Base-by-base conservation (phyloP, 2,888 invertebrate genomes). In the Hofmannophila pseudospretella region DNA sequence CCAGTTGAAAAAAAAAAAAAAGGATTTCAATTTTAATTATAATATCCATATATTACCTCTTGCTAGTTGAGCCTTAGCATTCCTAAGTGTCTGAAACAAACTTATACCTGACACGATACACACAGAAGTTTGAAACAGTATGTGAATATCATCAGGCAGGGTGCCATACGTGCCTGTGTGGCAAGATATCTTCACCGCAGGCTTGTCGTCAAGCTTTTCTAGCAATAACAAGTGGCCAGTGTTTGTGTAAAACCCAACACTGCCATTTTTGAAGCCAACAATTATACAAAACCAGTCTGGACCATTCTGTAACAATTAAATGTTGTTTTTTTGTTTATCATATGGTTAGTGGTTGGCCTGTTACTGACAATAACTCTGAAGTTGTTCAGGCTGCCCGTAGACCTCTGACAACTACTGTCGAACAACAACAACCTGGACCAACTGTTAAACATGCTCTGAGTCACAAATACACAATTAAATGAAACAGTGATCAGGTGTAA, bases 281-380 rank as follows among this genome's bases (percentile, higher is more conserved):
- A 93, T 90, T 42, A 98, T 89, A 67, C 96, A 97, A 8, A 96
- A 97, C 98, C 98, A 98, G 69, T 98, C 98, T 14, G 95, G 92
- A 4, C 91, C 92, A 63, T 92, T 88, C 89, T 90, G 68, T 32
- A 69, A 70, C n/a, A n/a, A n/a, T n/a, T n/a, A n/a, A n/a, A n/a
- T n/a, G n/a, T n/a, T n/a, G 39, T 23, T 23, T 3, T 8, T 22
- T 23, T 10, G 10, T 25, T 1, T 25, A 2, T 25, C 9, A 9
- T 9, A 25, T n/a, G n/a, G n/a, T n/a, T n/a, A n/a, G n/a, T n/a
- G n/a, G 20, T 20, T 20, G 7, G 4, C 3, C 20, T 5, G 7
- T 20, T 7, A 5, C 3, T 4, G 7, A 5, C 20, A 20, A 7
- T 20, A 20, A n/a, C n/a, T n/a, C n/a, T n/a, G n/a, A n/a, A n/a